Conservation (phyloP, 2,888 invertebrate genomes). For the Sipunculus nudus region DNA sequence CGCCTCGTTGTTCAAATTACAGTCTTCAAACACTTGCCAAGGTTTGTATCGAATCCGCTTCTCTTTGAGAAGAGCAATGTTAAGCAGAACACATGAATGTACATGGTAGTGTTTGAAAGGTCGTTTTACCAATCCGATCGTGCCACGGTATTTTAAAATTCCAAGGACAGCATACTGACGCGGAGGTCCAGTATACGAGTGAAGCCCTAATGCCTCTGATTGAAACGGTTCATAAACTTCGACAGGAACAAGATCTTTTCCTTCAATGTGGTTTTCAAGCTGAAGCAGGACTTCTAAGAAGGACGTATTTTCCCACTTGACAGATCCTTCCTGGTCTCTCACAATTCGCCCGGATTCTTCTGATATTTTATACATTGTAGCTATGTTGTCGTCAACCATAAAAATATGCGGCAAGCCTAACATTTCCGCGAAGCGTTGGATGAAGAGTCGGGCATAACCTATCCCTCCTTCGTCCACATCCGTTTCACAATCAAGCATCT, state of each 20-base stretch:
- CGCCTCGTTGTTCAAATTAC: constrained; percentile 17
- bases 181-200: constrained; percentile 10
- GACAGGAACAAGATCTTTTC: background rate
- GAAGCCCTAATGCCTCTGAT: too few species aligned
- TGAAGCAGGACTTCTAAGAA: background rate
- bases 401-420: constrained; percentile 8
- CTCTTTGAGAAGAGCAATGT: constrained; percentile 6
- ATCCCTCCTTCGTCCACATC: constrained; percentile 11
- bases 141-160: background rate
- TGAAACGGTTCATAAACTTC: too few species aligned
- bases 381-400: constrained; percentile 22
- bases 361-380: background rate
- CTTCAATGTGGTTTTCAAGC: background rate
- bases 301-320: background rate
- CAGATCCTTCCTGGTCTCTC: background rate
- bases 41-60: constrained; percentile 10
- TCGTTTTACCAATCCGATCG: background rate
- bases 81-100: constrained; percentile 7
- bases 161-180: constrained; percentile 3
- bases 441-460: constrained; percentile 21
- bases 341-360: background rate
- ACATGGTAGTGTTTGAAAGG: constrained; percentile 18
- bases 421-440: constrained; percentile 19
- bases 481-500: background rate
- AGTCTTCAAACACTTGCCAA: constrained; percentile 15